A percentile compares a stretch with the other conserved stretches of the same genome.
Evolutionary conservation across 1,140 invertebrate species (phyloP).

Genomic region (Choristoneura fumiferana): DNA sequence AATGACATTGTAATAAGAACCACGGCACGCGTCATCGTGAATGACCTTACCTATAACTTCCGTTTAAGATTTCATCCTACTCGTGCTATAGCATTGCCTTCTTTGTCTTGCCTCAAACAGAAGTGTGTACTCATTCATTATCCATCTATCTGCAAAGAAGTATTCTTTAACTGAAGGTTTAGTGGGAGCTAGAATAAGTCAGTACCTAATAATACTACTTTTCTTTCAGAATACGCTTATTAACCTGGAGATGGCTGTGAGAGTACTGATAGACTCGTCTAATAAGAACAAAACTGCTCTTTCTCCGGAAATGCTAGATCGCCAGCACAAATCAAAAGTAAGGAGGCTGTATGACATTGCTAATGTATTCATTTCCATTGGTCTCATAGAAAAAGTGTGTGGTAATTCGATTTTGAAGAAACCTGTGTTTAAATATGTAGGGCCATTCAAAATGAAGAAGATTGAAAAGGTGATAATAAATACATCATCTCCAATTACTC

Average conservation of each 20-base stretch:
- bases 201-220: conserved; percentile 21
- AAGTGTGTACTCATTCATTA: no score
- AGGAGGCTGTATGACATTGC: conserved; percentile 87
- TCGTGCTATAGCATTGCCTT: no score
- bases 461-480: conserved; percentile 39
- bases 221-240: conserved; percentile 81
- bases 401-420: conserved; percentile 80
- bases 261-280: conserved; percentile 80
- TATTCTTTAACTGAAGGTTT: no score
- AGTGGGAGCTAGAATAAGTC: no score
- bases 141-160: no score
- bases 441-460: conserved; percentile 75
- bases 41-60: no score
- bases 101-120: no score
- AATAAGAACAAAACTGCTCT: conserved; percentile 52
- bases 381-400: conserved; percentile 83
- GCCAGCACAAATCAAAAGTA: conserved; percentile 82
- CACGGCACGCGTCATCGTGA: no score
- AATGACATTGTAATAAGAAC: no score
- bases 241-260: conserved; percentile 84
- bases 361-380: conserved; percentile 85
- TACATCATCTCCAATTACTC: conserved; percentile 65
- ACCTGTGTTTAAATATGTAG: conserved; percentile 84
- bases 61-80: no score
- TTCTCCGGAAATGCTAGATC: conserved; percentile 68